Base-by-base conservation (phyloP, 2,888 invertebrate genomes). In the Apoderus coryli region DNA sequence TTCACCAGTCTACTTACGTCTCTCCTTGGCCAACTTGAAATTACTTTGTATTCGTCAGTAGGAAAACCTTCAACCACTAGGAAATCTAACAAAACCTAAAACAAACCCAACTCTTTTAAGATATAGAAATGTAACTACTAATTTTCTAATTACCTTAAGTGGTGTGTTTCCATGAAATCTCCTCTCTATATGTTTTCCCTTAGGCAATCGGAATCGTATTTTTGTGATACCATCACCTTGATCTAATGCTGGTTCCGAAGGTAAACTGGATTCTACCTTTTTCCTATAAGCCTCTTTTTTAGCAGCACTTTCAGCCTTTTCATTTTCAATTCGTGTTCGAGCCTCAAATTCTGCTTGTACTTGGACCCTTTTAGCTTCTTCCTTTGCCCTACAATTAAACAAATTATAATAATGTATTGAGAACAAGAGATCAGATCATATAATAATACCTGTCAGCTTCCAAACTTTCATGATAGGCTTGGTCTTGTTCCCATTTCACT, bases 1-100 rank as follows among this genome's bases (percentile, higher is more conserved):
- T n/a, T n/a, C n/a, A n/a, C n/a, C n/a, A n/a, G n/a, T n/a, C n/a
- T 44, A 76, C 84, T 81, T 65, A 93, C 85, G 71, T 93, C 93
- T 70, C 81, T 76, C 53, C 90, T 73, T 54, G 93, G 93, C 82
- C 84, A 93, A 59, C 88, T 84, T 47, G 82, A 77, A 48, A 93
- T 77, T 36, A 92, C 76, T 69, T 92, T 93, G 57, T 76, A 92
- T 53, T 82, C 82, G 46, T 80, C 77, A 44, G 73, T 69, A 39
- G 85, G 80, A 61, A 76, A 93, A 35, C 92, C 92, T 63, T 85
- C 72, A 25, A 88, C 84, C 33, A 81, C 76, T 41, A 92, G 70
- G 64, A 73, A 93, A 61, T 90, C 84, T 44, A 92, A 64, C 50
- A 93, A 64, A 42, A 75, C 75, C 71, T 78, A 65, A 10, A 67